Evolutionary conservation across 1,140 invertebrate species (phyloP).

Genomic region (Drosophila pandora): DNA sequence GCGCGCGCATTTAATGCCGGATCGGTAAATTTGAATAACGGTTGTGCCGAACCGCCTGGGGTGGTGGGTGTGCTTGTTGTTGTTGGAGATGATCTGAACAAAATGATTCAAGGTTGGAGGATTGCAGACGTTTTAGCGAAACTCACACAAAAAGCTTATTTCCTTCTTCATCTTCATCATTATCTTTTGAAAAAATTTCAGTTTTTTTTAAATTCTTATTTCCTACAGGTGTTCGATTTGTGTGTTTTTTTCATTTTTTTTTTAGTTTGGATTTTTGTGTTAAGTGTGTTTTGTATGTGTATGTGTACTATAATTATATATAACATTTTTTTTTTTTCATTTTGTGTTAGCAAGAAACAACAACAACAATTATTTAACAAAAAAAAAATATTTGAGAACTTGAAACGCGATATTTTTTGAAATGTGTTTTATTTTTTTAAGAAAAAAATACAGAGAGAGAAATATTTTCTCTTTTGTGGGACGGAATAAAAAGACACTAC

Average conservation of each 20-base stretch:
- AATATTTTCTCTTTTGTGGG: background rate
- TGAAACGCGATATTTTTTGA: slow-evolving; percentile 9
- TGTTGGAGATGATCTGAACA: slow-evolving; percentile 86
- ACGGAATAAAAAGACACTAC: slow-evolving; percentile 2
- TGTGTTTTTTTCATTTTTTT: slow-evolving; percentile 35
- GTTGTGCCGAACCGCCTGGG: slow-evolving; percentile 85
- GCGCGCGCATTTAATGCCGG: slow-evolving; percentile 93
- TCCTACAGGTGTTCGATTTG: slow-evolving; percentile 10
- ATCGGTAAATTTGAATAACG: slow-evolving; percentile 94
- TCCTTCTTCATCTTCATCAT: slow-evolving; percentile 10
- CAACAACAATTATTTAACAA: slow-evolving; percentile 45
- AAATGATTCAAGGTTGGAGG: slow-evolving; percentile 69
- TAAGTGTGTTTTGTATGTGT: slow-evolving; percentile 37
- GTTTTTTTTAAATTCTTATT: slow-evolving; percentile 21
- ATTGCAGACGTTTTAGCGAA: slow-evolving; percentile 78
- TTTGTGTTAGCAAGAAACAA: slow-evolving; percentile 71
- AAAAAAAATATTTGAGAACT: slow-evolving; percentile 10
- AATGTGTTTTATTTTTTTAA: slow-evolving; percentile 6
- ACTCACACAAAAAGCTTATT: slow-evolving; percentile 64
- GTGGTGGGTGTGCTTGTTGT: slow-evolving; percentile 87
- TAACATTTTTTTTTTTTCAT: slow-evolving; percentile 6
- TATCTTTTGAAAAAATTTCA: slow-evolving; percentile 10
- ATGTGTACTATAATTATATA: slow-evolving; percentile 10
- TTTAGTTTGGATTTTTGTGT: slow-evolving; percentile 40
- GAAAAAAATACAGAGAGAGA: background rate